Base-by-base conservation (phyloP, 2,888 invertebrate species). In the Stenolophus ochropezus region DNA sequence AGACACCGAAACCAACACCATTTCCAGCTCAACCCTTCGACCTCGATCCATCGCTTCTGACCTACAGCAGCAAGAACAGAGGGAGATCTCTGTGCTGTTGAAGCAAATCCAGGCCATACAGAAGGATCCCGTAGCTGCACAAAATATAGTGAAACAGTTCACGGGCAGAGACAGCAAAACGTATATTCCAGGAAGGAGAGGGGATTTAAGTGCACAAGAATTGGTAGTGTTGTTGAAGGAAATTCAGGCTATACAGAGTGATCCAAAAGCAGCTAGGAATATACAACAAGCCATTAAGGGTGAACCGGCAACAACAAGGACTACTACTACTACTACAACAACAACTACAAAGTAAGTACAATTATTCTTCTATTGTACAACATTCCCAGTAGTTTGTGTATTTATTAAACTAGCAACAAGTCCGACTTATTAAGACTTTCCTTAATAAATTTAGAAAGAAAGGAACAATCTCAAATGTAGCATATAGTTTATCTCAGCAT, bases 21-120 rank as follows among this genome's bases (percentile, higher is more conserved):
- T 73, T 6, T 65, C 81, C 3, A 49, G 61, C 21, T 65, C 81
- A 25, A 75, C 81, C 61, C 16, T 33, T 2, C 73, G 33, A 11
- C 81, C 75, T 11, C 42, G 81, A 20, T 33, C 81, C 8, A 14
- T 69, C 1, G 18, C 51, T 14, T 16, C 25, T 0, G 80, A 80
- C 47, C 58, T 80, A 3, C 73, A 73, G 14, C 73, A 80, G 47
- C 71, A 71, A 16, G 80, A 80, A 47, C 73, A 87, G 78, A 84
- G 85, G 2, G 88, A 89, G 73, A 84, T 89, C 3, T 82, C 86
- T n/a, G 85, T 86, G 61, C 83, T 89, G 1, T 87, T 89, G 1
- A 85, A 85, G 14, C 88, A 89, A 84, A 83, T 89, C 23, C 89
- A 89, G 83, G 86, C 84, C 0, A 86, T 88, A 16, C 89, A 89